Evolutionary conservation across 2,113 vertebrate genomes (phyloP).

Genomic region (Emydura subglobosa): DNA sequence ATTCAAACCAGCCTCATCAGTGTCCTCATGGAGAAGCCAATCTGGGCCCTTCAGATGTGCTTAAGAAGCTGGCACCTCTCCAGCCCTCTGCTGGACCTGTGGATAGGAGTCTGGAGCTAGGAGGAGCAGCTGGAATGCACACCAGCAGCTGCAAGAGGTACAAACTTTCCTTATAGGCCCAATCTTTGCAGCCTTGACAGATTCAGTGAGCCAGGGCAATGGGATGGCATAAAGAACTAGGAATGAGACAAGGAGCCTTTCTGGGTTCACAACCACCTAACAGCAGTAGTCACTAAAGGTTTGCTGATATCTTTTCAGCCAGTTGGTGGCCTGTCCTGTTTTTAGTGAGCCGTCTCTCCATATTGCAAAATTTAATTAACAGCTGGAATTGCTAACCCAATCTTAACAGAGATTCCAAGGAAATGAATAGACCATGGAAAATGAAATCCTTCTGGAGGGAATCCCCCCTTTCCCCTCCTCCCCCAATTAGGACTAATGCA

Average conservation of each 20-base stretch:
- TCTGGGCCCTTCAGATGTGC: neutral
- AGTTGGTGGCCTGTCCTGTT: neutral
- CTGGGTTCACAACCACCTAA: too few species aligned
- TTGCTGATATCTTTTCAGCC: neutral
- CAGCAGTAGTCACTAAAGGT: too few species aligned
- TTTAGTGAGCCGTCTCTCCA: neutral
- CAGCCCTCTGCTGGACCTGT: neutral
- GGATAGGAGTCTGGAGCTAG: neutral
- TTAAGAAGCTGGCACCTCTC: neutral
- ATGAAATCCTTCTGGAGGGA: neutral
- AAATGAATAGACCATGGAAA: neutral
- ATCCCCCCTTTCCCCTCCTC: neutral
- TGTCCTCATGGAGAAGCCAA: neutral
- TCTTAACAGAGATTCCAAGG: neutral
- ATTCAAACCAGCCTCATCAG: neutral
- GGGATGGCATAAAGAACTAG: neutral
- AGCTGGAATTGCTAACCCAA: neutral
- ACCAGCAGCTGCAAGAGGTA: neutral
- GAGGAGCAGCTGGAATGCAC: slow-evolving; percentile 1
- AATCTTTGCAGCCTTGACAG: neutral
- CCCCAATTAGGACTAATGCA: neutral
- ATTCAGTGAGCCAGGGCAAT: neutral
- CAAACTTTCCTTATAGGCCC: neutral
- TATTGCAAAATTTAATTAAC: neutral
- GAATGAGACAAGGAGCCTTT: too few species aligned